A percentile compares a stretch with the other conserved stretches of the same genome.
Conservation (phyloP, 2,113 vertebrate species). For the Glaucomys volans region DNA sequence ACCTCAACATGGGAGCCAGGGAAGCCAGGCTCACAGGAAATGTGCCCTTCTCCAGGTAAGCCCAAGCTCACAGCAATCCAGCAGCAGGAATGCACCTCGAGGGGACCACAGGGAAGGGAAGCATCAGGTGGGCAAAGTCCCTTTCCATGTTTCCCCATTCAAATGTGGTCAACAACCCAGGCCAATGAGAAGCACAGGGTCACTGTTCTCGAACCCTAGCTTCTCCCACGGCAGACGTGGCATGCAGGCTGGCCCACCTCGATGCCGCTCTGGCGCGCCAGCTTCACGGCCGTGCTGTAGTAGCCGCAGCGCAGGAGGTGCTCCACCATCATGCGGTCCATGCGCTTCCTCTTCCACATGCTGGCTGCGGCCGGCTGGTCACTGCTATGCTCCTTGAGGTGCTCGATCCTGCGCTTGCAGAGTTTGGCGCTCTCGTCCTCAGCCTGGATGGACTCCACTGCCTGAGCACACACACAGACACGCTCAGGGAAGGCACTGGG, state of each 20-base stretch:
- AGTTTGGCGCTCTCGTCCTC: conserved; percentile 99
- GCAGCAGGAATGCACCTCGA: background rate
- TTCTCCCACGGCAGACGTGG: no score
- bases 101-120: background rate
- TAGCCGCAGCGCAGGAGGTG: conserved; percentile 98
- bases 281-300: conserved; percentile 98
- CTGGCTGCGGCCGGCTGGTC: conserved; percentile 95
- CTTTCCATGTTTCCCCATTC: background rate
- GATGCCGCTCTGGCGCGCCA: conserved; percentile 97
- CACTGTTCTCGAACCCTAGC: background rate
- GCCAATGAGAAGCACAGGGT: background rate
- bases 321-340: conserved; percentile 99
- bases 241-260: conserved; percentile 88
- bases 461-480: conserved; percentile 83
- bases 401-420: conserved; percentile 97
- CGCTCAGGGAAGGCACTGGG: fast-evolving
- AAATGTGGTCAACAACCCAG: fast-evolving
- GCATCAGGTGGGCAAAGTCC: background rate
- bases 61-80: no score
- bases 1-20: fast-evolving
- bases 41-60: fast-evolving
- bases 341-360: conserved; percentile 98
- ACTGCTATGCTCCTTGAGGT: conserved; percentile 98
- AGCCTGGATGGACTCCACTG: conserved; percentile 98
- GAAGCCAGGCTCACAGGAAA: no score